These are phyloP conservation scores for Pinna nobilis DNA, from an alignment of 1,140 invertebrate species.

Conservation along the genomic window DNA sequence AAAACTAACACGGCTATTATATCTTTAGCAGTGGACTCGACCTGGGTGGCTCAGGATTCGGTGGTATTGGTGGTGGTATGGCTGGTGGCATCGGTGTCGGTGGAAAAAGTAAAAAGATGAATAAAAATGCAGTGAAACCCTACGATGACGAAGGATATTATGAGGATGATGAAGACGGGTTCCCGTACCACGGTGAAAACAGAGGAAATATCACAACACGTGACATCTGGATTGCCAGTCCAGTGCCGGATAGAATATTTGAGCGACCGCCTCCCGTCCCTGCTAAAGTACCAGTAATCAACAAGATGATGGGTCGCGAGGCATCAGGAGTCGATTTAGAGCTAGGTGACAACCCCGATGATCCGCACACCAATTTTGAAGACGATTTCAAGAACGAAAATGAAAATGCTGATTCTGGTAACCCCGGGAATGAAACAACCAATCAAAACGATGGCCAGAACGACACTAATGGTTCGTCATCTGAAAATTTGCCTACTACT, in stretches of 20 bases:
- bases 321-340: neutral
- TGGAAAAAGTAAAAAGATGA: slow-evolving; percentile 1
- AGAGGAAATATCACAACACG: slow-evolving; percentile 29
- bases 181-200: too few relatives aligned
- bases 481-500: too few relatives aligned
- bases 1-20: neutral
- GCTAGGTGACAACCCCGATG: neutral
- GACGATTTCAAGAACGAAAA: slow-evolving; percentile 7
- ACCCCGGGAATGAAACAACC: too few relatives aligned
- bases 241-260: neutral
- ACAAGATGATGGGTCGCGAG: neutral
- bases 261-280: neutral
- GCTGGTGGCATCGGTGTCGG: slow-evolving; percentile 6
- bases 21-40: neutral
- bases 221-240: slow-evolving; percentile 21
- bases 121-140: slow-evolving; percentile 22
- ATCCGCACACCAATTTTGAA: neutral
- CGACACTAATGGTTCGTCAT: too few relatives aligned
- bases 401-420: too few relatives aligned
- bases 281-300: neutral
- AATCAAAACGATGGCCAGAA: too few relatives aligned
- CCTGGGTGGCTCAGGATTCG: neutral
- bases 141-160: slow-evolving; percentile 27
- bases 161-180: slow-evolving; percentile 19
- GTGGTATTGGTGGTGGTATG: neutral